A percentile compares a stretch with the other conserved stretches of the same genome.
Evolutionary conservation across 2,113 vertebrate genomes (phyloP).

Genomic region (Apodemus speciosus): DNA sequence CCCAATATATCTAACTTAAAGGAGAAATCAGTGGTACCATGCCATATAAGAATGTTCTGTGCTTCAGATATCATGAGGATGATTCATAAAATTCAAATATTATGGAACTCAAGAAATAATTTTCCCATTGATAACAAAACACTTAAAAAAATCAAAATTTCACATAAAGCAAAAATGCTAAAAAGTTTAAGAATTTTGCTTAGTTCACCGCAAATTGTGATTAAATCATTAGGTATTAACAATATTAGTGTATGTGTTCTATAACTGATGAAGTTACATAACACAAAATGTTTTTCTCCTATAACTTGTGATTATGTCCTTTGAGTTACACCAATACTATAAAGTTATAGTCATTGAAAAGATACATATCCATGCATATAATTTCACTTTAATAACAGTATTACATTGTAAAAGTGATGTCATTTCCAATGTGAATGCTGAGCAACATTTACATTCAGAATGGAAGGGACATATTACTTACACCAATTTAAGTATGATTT

Average conservation of each 20-base stretch:
- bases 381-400: not conserved
- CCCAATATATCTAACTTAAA: not conserved
- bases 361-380: not conserved
- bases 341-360: not conserved
- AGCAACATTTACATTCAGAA: not conserved
- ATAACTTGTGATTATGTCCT: not conserved
- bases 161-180: not conserved
- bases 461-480: not conserved
- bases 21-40: not conserved
- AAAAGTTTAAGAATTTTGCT: not conserved
- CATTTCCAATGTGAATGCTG: not conserved
- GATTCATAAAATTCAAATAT: not conserved
- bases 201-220: not conserved
- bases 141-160: not conserved
- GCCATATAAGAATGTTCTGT: not conserved
- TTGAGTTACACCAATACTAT: not conserved
- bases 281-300: not conserved
- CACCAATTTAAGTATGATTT: not conserved
- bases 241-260: not conserved
- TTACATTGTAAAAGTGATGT: not conserved
- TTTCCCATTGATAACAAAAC: not conserved
- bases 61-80: not conserved
- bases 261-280: not conserved
- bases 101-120: not conserved
- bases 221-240: not conserved